Evolutionary conservation across 1,140 invertebrate species (phyloP).

Genomic region (Drosophila elegans): DNA sequence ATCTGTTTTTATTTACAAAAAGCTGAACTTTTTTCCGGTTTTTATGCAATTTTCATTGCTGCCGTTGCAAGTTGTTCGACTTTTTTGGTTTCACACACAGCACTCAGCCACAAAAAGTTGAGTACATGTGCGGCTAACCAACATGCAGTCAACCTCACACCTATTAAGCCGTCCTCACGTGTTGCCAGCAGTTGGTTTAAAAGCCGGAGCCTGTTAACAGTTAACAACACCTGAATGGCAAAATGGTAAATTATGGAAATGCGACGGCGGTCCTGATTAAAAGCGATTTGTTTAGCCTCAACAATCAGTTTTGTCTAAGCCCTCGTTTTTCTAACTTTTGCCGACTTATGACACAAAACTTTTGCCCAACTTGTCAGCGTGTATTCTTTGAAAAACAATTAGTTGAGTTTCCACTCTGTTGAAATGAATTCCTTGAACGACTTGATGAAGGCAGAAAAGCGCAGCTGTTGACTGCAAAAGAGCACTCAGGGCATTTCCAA

Average conservation of each 20-base stretch:
- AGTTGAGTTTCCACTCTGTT: constrained; percentile 16
- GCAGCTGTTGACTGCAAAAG: constrained; percentile 15
- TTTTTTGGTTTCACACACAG: constrained; percentile 17
- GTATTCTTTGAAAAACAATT: constrained; percentile 29
- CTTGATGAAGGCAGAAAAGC: neutral
- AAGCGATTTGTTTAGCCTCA: neutral
- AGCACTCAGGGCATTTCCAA: too few species aligned
- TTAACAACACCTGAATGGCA: constrained; percentile 11
- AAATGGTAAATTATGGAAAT: constrained; percentile 11
- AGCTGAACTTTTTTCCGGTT: neutral
- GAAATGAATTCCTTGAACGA: neutral
- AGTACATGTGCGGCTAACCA: constrained; percentile 33
- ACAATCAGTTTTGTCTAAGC: neutral
- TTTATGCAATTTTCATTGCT: constrained; percentile 17
- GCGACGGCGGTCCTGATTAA: constrained; percentile 1
- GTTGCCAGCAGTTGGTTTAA: constrained; percentile 16
- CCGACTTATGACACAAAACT: constrained; percentile 33
- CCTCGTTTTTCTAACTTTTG: neutral
- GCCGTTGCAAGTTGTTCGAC: constrained; percentile 19
- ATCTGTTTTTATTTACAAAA: neutral
- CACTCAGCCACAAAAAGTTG: constrained; percentile 35
- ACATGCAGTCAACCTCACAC: constrained; percentile 15
- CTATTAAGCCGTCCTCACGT: constrained; percentile 19
- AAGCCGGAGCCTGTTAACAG: constrained; percentile 46
- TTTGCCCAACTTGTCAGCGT: constrained; percentile 30